Base-by-base conservation (phyloP, 1,140 invertebrate species). In the Bombus consobrinus region DNA sequence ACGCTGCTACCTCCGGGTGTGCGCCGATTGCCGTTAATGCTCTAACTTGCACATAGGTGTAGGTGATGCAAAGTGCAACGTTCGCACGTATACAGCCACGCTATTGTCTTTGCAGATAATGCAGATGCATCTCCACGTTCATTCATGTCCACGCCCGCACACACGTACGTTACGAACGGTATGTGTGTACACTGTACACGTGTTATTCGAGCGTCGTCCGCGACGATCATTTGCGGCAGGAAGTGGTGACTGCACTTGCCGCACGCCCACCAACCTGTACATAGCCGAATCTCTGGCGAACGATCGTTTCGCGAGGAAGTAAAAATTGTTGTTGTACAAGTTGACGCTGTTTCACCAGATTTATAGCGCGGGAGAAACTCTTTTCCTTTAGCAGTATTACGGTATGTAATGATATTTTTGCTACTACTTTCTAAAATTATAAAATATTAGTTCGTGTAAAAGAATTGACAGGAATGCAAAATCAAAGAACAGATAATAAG, bases 171-270 rank as follows among this genome's bases (percentile, higher is more conserved):
- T 62, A 39, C 25, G 39, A 43, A 41, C 41, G 57, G 37, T 71
- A 81, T 72, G 69, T 41, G 22, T 83, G 59, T 59, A 74, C 78
- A 79, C 68, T 83, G 47, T 59, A 74, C 85, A 79, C 68, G 72
- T 71, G 72, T 41, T 32, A 25, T 53, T 47, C 62, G 53, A 80
- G 57, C 85, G 77, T 80, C 78, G 73, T 73, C 73, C 85, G 90
- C 91, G 90, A 87, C 84, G 69, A 87, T 88, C 85, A 78, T 83
- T 87, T 64, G 81, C 39, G 83, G 62, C 87, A 88, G 87, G 89
- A 85, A 89, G 73, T 84, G 79, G 76, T 76, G 82, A 84, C 78
- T 87, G 59, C 81, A 85, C 64, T 81, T 53, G 69, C 68, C 28
- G 28, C 59, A 89, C 81, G 81, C 85, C 83, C 84, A 87, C 82